Conservation (phyloP, 2,797 vertebrate species). For the Danio choprae region DNA sequence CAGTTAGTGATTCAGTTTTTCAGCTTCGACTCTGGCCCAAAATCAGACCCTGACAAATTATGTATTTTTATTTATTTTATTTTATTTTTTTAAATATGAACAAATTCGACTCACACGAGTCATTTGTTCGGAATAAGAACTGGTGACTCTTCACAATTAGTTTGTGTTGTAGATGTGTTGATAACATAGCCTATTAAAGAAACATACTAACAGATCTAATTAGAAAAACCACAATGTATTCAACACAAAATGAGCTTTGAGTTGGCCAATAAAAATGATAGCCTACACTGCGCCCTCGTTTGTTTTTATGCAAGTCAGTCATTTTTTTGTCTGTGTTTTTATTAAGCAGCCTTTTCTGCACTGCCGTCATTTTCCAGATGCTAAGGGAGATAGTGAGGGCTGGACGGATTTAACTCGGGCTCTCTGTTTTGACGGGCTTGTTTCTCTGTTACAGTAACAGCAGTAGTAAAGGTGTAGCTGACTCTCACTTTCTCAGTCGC, state of each 20-base stretch:
- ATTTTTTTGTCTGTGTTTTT: background rate
- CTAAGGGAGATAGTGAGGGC: background rate
- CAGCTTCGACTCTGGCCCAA: too few species aligned
- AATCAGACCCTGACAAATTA: too few species aligned
- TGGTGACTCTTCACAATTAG: background rate
- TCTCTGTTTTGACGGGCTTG: constrained; percentile 26
- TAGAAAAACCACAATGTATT: background rate
- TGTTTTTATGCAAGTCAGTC: background rate
- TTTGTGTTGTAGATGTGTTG: too few species aligned
- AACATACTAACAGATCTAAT: too few species aligned
- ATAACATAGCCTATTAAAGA: too few species aligned
- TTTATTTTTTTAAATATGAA: too few species aligned
- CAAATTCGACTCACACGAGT: background rate
- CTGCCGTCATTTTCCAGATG: background rate
- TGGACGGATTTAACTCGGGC: constrained; percentile 1
- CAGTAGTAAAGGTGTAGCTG: constrained; percentile 66
- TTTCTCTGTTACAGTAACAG: constrained; percentile 26
- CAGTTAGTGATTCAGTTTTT: too few species aligned
- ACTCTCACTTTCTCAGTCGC: constrained; percentile 70
- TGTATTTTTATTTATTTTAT: too few species aligned
- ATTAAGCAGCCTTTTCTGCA: background rate
- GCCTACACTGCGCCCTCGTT: too few species aligned
- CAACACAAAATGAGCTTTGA: background rate
- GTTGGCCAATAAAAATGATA: background rate
- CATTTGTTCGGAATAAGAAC: background rate